These are phyloP conservation scores for Brenthis daphne DNA, from an alignment of 2,888 invertebrate genomes.

Conservation along the genomic window DNA sequence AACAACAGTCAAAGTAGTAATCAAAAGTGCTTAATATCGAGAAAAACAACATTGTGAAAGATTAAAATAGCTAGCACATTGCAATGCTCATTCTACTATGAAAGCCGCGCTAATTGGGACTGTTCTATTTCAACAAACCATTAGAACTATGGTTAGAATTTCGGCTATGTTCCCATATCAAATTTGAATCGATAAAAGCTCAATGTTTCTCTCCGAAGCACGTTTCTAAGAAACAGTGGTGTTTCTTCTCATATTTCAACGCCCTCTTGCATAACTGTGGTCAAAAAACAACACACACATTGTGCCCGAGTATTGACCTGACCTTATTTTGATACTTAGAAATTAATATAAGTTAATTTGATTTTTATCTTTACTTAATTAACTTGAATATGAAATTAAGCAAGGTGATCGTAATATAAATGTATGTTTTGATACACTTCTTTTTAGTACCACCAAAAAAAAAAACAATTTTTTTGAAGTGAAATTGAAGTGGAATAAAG, in stretches of 20 bases:
- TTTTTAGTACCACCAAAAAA: not conserved
- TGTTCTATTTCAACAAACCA: constrained; percentile 43
- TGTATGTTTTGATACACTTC: not conserved
- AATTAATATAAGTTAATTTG: constrained; percentile 21
- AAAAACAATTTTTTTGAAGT: too few relatives aligned
- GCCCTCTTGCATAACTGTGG: constrained; percentile 69
- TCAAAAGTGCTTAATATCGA: not conserved
- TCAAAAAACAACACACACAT: constrained; percentile 55
- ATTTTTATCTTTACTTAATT: constrained; percentile 24
- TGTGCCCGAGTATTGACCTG: constrained; percentile 62
- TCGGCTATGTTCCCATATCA: constrained; percentile 69
- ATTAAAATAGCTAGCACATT: constrained; percentile 23
- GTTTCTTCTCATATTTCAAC: constrained; percentile 63
- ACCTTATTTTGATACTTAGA: constrained; percentile 53
- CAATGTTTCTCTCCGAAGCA: constrained; percentile 75
- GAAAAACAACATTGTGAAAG: not conserved
- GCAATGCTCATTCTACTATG: constrained; percentile 23
- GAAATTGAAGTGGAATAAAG: too few relatives aligned
- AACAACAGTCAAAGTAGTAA: not conserved
- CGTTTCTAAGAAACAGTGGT: constrained; percentile 72
- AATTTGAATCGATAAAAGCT: constrained; percentile 69
- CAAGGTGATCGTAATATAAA: constrained; percentile 7
- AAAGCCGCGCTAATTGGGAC: constrained; percentile 43
- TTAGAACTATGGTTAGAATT: constrained; percentile 64
- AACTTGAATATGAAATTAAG: constrained; percentile 7